Evolutionary conservation across 2,888 invertebrate species (phyloP).

Genomic region (Lamellibrachia satsuma): DNA sequence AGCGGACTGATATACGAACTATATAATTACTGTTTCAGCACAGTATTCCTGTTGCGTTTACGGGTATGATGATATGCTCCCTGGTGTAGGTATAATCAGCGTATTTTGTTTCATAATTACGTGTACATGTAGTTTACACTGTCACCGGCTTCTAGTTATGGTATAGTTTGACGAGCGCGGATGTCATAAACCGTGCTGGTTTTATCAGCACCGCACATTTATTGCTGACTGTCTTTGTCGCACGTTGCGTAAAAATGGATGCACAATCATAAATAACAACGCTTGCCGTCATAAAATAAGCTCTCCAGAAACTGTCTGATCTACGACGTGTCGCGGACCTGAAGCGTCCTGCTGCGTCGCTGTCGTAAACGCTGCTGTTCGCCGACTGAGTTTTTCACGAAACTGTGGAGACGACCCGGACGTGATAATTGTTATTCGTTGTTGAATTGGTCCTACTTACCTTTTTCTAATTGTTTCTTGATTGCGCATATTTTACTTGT

Average conservation of each 20-base stretch:
- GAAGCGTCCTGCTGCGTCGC: background rate
- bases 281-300: background rate
- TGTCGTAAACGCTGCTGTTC: background rate
- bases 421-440: no score
- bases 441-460: no score
- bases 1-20: background rate
- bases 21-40: background rate
- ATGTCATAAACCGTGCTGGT: background rate
- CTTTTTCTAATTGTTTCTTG: no score
- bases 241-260: conserved; percentile 5
- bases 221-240: background rate
- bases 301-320: background rate
- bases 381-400: background rate
- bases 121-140: background rate
- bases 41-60: background rate
- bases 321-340: background rate
- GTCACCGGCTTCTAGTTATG: background rate
- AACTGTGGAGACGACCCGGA: background rate
- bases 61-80: background rate
- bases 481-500: no score
- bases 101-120: conserved; percentile 17
- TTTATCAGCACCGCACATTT: background rate
- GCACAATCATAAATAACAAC: conserved; percentile 5
- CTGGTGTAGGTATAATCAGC: background rate
- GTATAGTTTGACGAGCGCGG: background rate